phyloP scores from a whole-genome alignment of 2,888 invertebrate genomes.

The Neria commutata region DNA sequence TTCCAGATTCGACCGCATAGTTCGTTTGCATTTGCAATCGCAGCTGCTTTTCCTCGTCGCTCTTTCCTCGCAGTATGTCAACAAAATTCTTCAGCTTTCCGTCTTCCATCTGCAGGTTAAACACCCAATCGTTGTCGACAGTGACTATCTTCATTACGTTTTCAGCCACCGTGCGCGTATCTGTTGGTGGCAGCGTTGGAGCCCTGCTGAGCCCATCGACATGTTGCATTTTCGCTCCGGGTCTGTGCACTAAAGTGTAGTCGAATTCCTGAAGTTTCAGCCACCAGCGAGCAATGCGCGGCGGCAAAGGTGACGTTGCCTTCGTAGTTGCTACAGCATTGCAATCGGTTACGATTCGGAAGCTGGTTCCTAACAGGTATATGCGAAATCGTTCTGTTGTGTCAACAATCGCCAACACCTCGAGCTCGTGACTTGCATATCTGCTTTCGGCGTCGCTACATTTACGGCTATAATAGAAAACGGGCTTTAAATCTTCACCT shows the following conservation, averaged over 20 bases:
- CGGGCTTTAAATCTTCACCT: background rate
- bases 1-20: background rate
- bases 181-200: background rate
- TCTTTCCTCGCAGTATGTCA: background rate
- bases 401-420: slow-evolving; percentile 48
- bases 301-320: slow-evolving; percentile 35
- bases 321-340: slow-evolving; percentile 42
- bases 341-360: slow-evolving; percentile 49
- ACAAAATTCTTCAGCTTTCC: background rate
- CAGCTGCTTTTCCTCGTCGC: background rate
- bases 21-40: background rate
- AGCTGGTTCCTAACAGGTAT: slow-evolving; percentile 46
- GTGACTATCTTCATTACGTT: background rate
- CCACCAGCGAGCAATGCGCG: slow-evolving; percentile 43
- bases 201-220: slow-evolving; percentile 43
- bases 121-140: background rate
- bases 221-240: slow-evolving; percentile 42
- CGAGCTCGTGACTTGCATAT: slow-evolving; percentile 55
- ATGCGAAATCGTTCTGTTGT: slow-evolving; percentile 47
- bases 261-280: slow-evolving; percentile 33
- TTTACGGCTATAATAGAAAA: background rate
- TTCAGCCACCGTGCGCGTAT: background rate
- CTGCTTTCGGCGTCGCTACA: slow-evolving; percentile 22
- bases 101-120: background rate
- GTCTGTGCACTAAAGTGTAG: slow-evolving; percentile 28